Base-by-base conservation (phyloP, 2,888 invertebrate genomes). In the Microdon myrmicae region DNA sequence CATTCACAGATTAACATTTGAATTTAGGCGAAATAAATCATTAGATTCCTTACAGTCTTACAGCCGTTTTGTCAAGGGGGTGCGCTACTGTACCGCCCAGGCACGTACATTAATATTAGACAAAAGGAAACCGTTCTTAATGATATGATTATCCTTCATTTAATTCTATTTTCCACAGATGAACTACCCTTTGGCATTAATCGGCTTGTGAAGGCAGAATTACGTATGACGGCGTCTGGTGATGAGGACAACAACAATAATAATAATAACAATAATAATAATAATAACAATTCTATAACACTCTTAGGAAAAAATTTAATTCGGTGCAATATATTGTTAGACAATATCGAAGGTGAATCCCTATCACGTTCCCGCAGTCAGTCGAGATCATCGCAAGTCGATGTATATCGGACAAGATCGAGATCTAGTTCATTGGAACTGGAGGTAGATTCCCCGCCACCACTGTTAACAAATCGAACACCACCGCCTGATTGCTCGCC, bases 161-260 rank as follows among this genome's bases (percentile, higher is more conserved):
- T 67, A 38, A 55, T 55, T 51, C 22, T 35, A 35, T 49, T 47
- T 8, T 19, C 16, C 13, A 3, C 86, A 92, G 92, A 90, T 73
- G 87, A 89, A 75, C 87, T 92, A 73, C 91, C 92, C 73, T 93
- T 92, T 73, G 91, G 92, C 56, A 88, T 93, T 72, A 90, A 87
- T 77, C 87, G 92, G 58, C 81, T 93, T 70, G 90, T 93, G 68
- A 77, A 79, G 73, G 74, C 74, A 71, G 77, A 79, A 71, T 75
- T 74, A 47, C 70, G 76, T 38, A 69, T 85, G 69, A 85, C 85
- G 26, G 82, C 82, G 19, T 82, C 82, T 53, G 84, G 84, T 16
- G 87, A 87, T 41, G 87, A 87, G 67, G 84, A 61, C 68, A 47
- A 51, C 49, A 61, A 48, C 28, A 37, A 32, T 67, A 64, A 25